Conservation (phyloP, 2,888 invertebrate genomes). For the Cantharis flavilabris region DNA sequence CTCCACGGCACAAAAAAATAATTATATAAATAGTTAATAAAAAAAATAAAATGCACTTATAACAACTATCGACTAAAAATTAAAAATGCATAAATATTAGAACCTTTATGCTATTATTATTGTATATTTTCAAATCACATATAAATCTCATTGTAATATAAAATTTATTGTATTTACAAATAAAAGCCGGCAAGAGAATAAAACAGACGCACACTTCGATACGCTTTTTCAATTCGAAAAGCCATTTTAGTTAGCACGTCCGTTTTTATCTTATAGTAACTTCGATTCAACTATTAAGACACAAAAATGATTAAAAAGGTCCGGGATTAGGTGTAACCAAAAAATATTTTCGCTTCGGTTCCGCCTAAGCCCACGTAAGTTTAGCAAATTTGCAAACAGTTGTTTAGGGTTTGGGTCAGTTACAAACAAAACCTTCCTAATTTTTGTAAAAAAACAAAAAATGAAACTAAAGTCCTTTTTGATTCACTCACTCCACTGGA, state of each 20-base stretch:
- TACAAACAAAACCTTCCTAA: neutral
- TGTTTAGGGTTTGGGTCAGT: neutral
- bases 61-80: conserved; percentile 18
- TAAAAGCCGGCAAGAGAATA: conserved; percentile 5
- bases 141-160: conserved; percentile 19
- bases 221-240: neutral
- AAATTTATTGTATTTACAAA: conserved; percentile 19
- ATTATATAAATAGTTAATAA: conserved; percentile 12
- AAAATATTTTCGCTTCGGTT: neutral
- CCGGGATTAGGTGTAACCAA: neutral
- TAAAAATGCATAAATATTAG: conserved; percentile 14
- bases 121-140: conserved; percentile 26
- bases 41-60: conserved; percentile 20
- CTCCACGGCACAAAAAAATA: conserved; percentile 1
- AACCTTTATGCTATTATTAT: conserved; percentile 20
- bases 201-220: neutral
- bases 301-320: neutral
- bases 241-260: neutral
- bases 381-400: neutral
- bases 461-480: neutral
- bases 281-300: neutral
- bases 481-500: neutral
- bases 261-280: neutral
- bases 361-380: neutral
- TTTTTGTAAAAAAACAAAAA: neutral